Evolutionary conservation across 2,797 vertebrate genomes (phyloP).

Genomic region (Sebastes glaucus): DNA sequence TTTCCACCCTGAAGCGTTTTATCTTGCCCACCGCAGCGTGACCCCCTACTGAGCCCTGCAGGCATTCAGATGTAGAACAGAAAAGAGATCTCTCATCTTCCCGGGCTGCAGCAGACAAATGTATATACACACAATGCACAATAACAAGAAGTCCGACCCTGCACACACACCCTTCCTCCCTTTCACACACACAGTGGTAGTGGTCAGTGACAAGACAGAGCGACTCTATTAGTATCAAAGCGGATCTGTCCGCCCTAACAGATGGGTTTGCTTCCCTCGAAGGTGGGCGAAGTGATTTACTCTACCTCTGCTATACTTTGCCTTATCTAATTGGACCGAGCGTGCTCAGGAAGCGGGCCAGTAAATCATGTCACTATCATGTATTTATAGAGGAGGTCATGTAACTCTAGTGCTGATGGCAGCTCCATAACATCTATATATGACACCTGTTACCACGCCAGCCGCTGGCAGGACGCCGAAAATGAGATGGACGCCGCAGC

Average conservation of each 20-base stretch:
- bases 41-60: constrained; percentile 9
- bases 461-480: constrained; percentile 25
- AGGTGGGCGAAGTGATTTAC: constrained; percentile 43
- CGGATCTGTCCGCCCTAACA: constrained; percentile 43
- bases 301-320: constrained; percentile 37
- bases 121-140: constrained; percentile 11
- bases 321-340: constrained; percentile 57
- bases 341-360: constrained; percentile 26
- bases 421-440: constrained; percentile 51
- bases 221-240: constrained; percentile 64
- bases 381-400: constrained; percentile 67
- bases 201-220: constrained; percentile 64
- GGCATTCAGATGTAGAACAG: constrained; percentile 31
- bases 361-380: constrained; percentile 58
- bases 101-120: constrained; percentile 4
- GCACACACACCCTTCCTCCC: neutral
- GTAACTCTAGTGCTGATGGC: constrained; percentile 43
- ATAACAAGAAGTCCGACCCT: neutral
- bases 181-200: constrained; percentile 5
- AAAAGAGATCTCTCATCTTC: constrained; percentile 28
- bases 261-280: constrained; percentile 46
- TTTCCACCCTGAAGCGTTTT: constrained; percentile 36
- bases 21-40: constrained; percentile 21
- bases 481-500: neutral
- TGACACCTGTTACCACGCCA: constrained; percentile 48